Base-by-base conservation (phyloP, 2,888 invertebrate species). In the Epistrophe eligans region DNA sequence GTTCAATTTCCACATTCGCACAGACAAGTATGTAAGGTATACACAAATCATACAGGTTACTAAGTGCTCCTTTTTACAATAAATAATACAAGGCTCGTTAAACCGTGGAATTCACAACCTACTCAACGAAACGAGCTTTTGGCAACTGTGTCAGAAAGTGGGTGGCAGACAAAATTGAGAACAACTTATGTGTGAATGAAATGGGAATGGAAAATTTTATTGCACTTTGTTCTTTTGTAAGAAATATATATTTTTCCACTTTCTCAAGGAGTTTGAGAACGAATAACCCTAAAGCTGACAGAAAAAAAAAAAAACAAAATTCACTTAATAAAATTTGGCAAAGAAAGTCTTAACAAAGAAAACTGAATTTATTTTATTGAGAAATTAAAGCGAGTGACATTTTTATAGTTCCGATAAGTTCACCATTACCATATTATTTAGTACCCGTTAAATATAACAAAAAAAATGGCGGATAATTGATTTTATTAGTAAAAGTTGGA, bases 81-180 rank as follows among this genome's bases (percentile, higher is more conserved):
- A 50, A 67, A 67, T 66, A 66, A 48, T 67, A 9, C 13, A 50
- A 9, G 67, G 19, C 13, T 67, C 35, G 50, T 67, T 67, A 67
- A 50, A 19, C 13, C 1, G 35, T 38, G 50, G 15, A 50, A 67
- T 19, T 50, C 10, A 50, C 38, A 19, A 38, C 17, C 11, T 19
- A 17, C 8, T n/a, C n/a, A n/a, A 8, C 48, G 0, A 3, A 48
- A 28, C 6, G 35, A 19, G 67, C 19, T 15, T 67, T 50, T 67
- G 32, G 50, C 35, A 67, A 67, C 15, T 13, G 11, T 19, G 19
- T 45, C 19, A 10, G 9, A 19, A 35, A 67, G 13, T 50, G 19
- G 48, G 35, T 50, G 35, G 45, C 28, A 45, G 28, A n/a, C 17
- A 32, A 43, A 45, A 45, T 32, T 62, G 60, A n/a, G 40, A 19